Conservation (phyloP, 2,113 vertebrate genomes). For the Polyodon spathula region DNA sequence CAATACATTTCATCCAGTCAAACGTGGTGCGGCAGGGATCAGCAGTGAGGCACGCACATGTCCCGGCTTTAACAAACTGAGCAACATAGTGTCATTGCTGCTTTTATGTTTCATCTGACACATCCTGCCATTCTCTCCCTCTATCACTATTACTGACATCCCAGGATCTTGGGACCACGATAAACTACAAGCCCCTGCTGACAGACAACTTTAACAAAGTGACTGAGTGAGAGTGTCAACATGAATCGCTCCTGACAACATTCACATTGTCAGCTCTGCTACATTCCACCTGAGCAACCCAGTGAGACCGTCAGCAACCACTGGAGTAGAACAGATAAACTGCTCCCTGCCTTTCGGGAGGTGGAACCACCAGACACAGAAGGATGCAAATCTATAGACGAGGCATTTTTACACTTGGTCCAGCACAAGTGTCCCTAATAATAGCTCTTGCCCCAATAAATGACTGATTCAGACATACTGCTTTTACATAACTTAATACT, state of each 20-base stretch:
- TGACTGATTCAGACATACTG: too few species aligned
- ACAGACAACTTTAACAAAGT: constrained; percentile 36
- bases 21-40: constrained; percentile 13
- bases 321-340: constrained; percentile 10
- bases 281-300: constrained; percentile 6
- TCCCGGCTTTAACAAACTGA: constrained; percentile 16
- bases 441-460: too few species aligned
- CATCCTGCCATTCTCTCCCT: constrained; percentile 14
- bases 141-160: constrained; percentile 30
- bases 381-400: neutral
- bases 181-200: constrained; percentile 22
- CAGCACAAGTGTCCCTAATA: too few species aligned
- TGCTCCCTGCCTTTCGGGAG: neutral
- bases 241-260: constrained; percentile 36
- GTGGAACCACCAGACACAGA: neutral
- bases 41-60: neutral
- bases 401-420: neutral
- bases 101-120: constrained; percentile 21
- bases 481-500: too few species aligned
- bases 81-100: constrained; percentile 19
- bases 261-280: constrained; percentile 31
- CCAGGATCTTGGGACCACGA: neutral
- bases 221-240: constrained; percentile 23
- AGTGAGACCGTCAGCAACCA: neutral
- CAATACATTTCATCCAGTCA: neutral